Evolutionary conservation across 1,140 invertebrate species (phyloP).

Genomic region (Solen grandis): DNA sequence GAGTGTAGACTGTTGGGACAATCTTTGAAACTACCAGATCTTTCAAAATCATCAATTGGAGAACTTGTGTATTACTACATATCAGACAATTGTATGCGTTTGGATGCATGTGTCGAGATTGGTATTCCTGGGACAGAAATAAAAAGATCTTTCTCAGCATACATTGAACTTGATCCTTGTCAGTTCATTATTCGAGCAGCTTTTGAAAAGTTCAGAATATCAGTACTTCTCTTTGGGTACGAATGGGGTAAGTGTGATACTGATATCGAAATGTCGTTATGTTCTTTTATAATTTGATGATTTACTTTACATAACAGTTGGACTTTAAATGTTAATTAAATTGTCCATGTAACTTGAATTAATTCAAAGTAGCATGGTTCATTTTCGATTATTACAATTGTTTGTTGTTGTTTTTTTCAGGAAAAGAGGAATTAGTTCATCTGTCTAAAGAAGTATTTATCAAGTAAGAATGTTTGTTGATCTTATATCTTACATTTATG

Average conservation of each 20-base stretch:
- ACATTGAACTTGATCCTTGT: slow-evolving; percentile 28
- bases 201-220: slow-evolving; percentile 12
- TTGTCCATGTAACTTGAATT: too few relatives aligned
- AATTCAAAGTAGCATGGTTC: too few relatives aligned
- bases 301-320: too few relatives aligned
- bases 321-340: too few relatives aligned
- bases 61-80: slow-evolving; percentile 14
- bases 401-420: too few relatives aligned
- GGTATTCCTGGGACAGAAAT: background rate
- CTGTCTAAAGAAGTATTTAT: too few relatives aligned
- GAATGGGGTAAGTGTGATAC: slow-evolving; percentile 32
- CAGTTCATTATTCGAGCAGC: background rate
- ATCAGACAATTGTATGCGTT: slow-evolving; percentile 29
- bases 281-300: too few relatives aligned
- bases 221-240: slow-evolving; percentile 25
- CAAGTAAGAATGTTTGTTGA: too few relatives aligned
- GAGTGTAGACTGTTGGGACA: background rate
- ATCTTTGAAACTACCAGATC: background rate
- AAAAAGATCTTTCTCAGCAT: slow-evolving; percentile 18
- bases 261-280: too few relatives aligned
- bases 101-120: slow-evolving; percentile 26
- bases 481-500: too few relatives aligned
- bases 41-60: background rate
- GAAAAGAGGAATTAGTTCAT: too few relatives aligned
- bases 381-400: too few relatives aligned